Percentiles rank a stretch among this genome's conserved stretches.
Conservation (phyloP, 1,140 invertebrate genomes). For the Callitettix versicolor region DNA sequence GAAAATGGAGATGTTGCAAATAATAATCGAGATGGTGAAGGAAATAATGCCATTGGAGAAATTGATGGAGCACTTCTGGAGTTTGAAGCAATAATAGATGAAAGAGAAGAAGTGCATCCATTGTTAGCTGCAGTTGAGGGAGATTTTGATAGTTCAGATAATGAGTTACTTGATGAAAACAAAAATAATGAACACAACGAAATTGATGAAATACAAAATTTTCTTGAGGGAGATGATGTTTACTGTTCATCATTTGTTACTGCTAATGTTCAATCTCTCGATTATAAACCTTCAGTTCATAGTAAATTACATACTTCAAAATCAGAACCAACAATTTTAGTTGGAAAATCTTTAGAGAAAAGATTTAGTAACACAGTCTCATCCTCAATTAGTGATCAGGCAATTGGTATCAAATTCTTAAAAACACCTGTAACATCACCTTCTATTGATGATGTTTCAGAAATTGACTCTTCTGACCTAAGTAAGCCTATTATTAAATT, state of each 20-base stretch:
- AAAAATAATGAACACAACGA: not conserved
- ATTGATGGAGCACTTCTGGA: slow-evolving; percentile 19
- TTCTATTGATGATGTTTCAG: too few species aligned
- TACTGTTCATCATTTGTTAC: not conserved
- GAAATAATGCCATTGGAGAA: slow-evolving; percentile 36
- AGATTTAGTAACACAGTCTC: too few species aligned
- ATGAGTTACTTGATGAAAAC: not conserved
- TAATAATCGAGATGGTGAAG: slow-evolving; percentile 42
- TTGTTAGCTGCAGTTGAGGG: not conserved
- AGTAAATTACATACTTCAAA: too few species aligned
- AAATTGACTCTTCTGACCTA: too few species aligned
- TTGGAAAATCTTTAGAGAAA: too few species aligned
- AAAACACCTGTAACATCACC: too few species aligned
- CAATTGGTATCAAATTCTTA: too few species aligned
- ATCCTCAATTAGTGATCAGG: too few species aligned
- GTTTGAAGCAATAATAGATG: slow-evolving; percentile 13
- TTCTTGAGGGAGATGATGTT: not conserved
- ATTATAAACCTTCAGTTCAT: not conserved
- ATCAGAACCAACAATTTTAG: too few species aligned
- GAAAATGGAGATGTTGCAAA: slow-evolving; percentile 44
- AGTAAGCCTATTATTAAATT: too few species aligned
- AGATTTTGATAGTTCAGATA: not conserved
- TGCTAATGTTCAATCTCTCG: not conserved
- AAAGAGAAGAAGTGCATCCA: not conserved
- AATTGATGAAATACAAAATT: too few species aligned